Conservation (phyloP, 1,140 invertebrate species). For the Halictus rubicundus region DNA sequence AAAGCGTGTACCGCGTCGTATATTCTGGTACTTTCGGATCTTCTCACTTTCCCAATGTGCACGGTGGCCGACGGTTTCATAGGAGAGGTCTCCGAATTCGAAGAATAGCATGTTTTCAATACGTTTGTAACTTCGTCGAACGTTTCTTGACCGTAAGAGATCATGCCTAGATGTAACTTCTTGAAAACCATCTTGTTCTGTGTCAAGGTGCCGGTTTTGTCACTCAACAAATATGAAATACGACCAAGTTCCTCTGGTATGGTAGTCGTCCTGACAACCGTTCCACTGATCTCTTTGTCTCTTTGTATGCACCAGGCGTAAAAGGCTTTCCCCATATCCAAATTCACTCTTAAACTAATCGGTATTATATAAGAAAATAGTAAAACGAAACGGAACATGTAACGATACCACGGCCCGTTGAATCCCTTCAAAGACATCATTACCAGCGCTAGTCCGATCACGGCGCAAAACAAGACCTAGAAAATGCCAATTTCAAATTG, state of each 20-base stretch:
- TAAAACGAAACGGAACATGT: slow-evolving; percentile 97
- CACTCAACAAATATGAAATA: slow-evolving; percentile 96
- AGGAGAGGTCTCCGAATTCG: slow-evolving; percentile 65
- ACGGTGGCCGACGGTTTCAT: slow-evolving; percentile 65
- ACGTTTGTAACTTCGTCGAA: slow-evolving; percentile 88
- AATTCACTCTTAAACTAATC: slow-evolving; percentile 97
- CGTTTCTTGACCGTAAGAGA: slow-evolving; percentile 92
- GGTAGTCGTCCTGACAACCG: slow-evolving; percentile 98
- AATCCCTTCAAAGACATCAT: slow-evolving; percentile 98
- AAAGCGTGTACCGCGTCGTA: slow-evolving; percentile 96
- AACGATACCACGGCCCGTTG: slow-evolving; percentile 97
- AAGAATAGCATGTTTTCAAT: slow-evolving; percentile 77
- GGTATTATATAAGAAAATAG: slow-evolving; percentile 99
- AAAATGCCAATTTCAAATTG: slow-evolving; percentile 16
- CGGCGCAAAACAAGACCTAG: slow-evolving; percentile 94
- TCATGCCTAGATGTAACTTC: slow-evolving; percentile 94
- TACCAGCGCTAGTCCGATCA: slow-evolving; percentile 93
- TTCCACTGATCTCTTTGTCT: slow-evolving; percentile 95
- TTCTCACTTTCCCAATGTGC: slow-evolving; percentile 81
- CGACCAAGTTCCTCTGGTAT: slow-evolving; percentile 99
- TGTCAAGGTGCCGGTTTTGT: slow-evolving; percentile 99
- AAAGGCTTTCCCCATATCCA: slow-evolving; percentile 99
- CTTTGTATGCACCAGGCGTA: slow-evolving; percentile 98
- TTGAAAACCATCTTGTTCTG: slow-evolving; percentile 99
- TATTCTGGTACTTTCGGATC: slow-evolving; percentile 89